Evolutionary conservation across 2,113 vertebrate species (phyloP).

Genomic region (Ceyx melanurus): DNA sequence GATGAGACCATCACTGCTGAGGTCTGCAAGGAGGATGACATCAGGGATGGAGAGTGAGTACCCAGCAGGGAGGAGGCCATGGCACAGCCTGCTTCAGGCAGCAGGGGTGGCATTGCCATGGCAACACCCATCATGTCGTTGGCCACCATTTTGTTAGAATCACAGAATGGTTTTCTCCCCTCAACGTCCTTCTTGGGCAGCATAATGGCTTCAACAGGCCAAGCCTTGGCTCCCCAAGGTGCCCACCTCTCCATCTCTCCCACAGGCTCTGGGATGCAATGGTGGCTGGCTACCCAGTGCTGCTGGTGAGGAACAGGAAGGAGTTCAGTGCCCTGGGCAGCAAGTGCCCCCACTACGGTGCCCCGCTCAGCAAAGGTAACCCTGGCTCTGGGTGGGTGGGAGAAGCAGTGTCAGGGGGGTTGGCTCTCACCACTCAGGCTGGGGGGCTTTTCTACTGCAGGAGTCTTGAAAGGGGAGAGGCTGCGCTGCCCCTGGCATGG

Average conservation of each 20-base stretch:
- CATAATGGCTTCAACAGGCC: rapidly evolving
- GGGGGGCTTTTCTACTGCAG: slow-evolving; percentile 49
- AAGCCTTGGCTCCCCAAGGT: rapidly evolving
- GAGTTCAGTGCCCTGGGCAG: slow-evolving; percentile 82
- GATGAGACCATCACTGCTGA: slow-evolving; percentile 60
- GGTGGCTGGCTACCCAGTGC: slow-evolving; percentile 75
- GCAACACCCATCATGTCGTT: neutral
- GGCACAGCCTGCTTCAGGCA: neutral
- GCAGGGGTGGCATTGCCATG: neutral
- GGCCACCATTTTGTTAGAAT: neutral
- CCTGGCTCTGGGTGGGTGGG: neutral
- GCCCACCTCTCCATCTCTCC: neutral
- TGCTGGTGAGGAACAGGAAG: slow-evolving; percentile 78
- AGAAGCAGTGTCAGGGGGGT: rapidly evolving
- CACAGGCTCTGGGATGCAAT: slow-evolving; percentile 83
- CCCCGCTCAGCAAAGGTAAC: slow-evolving; percentile 83
- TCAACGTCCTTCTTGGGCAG: neutral
- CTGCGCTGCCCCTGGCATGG: slow-evolving; percentile 88
- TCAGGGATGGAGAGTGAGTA: slow-evolving; percentile 87
- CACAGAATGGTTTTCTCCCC: neutral
- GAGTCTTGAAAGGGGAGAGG: slow-evolving; percentile 76
- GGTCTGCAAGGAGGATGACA: slow-evolving; percentile 80
- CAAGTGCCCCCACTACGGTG: slow-evolving; percentile 84
- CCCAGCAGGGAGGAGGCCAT: rapidly evolving
- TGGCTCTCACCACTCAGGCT: rapidly evolving